Evolutionary conservation across 1,140 invertebrate species (phyloP), one percentile per base, ranked within the genome.

Genomic region (Lepidurus packardi): DNA sequence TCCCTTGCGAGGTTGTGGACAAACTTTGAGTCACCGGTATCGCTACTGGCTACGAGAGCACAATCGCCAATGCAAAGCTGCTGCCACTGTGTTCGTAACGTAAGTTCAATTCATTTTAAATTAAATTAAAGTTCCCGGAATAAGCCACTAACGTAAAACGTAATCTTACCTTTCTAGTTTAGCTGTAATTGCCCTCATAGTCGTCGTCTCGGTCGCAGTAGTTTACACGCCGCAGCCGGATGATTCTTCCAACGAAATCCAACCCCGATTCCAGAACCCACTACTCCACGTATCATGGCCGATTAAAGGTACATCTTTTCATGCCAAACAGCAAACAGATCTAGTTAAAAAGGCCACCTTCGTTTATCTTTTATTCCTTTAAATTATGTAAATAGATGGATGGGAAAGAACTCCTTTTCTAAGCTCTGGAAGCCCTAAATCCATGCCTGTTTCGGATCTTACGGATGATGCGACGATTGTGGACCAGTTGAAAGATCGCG

Each of bases 1-100:
- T 77, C 76, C 76, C 16, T 47, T 77, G 76, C 65, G 76, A 45
- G 76, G 76, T 25, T 77, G 53, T 65, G 53, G 53, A 65, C 53
- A 65, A 7, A 65, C 8, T 65, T 65, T 65, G 53, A 65, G 53
- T 65, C 53, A 65, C 13, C 53, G 53, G 8, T 65, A 65, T 16
- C 53, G 53, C 13, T 65, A 65, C 21, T 65, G 53, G 53, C 13
- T 65, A 21, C 16, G 21, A 65, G 53, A 21, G 6, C 53, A 21
- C 8, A 65, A 65, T 21, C 53, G 53, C 53, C 53, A 65, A 16
- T 65, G 53, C 13, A 65, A 65, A 65, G 21, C 53, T 8, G 21
- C 21, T 1, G 8, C 53, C 8, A 16, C 53, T 13, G 53, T 65
- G 21, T 65, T 21, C 13, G 53, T 65, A 65, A 65, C 9, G 53